Evolutionary conservation across 1,140 invertebrate species (phyloP), one percentile per base, ranked within the genome.

Genomic region (Drosophila insularis): DNA sequence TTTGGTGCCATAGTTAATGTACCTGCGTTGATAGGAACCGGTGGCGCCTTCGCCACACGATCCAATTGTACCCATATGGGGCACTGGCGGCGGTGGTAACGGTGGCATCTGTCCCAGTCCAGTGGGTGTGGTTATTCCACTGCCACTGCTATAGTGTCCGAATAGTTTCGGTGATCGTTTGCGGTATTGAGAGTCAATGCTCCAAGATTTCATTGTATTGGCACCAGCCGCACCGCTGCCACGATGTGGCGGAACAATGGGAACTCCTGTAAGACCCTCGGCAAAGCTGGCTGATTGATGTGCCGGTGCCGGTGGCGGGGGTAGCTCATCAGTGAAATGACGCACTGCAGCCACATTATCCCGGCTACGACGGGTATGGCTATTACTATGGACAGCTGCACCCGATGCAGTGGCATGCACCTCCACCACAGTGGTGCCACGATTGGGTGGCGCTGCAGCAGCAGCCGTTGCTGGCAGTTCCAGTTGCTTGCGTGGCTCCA

Each of bases 191-290:
- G 95, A 95, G 85, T 96, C 95, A 94, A 96, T 96, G 17, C 96
- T 96, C 78, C 96, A 93, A 55, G 96, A 96, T 90, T 96, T 96
- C 32, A 96, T 93, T 63, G 95, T 96, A 81, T 95, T 95, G 19
- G 94, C 74, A 19, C 43, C 43, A 13, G 35, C 55, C 4, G n/a
- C 27, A 17, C 60, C 78, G 21, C 35, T 43, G 11, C 81, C 93
- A 23, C 95, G 94, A 92, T 96, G 96, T 23, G 95, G 95, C n/a
- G 95, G 95, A 59, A 96, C 95, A 54, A 94, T 93, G n/a, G 95
- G 94, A 69, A 92, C 64, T 11, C 74, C 73, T 0, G 80, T 69
- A 3, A 85, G 31, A 6, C 67, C 68, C 11, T 89, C 82, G 11
- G 32, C 54, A 50, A 71, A 84, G 31, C 69, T 67, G n/a, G 31